Base-by-base conservation (phyloP, 2,797 vertebrate species). In the Leptodactylus fallax region DNA sequence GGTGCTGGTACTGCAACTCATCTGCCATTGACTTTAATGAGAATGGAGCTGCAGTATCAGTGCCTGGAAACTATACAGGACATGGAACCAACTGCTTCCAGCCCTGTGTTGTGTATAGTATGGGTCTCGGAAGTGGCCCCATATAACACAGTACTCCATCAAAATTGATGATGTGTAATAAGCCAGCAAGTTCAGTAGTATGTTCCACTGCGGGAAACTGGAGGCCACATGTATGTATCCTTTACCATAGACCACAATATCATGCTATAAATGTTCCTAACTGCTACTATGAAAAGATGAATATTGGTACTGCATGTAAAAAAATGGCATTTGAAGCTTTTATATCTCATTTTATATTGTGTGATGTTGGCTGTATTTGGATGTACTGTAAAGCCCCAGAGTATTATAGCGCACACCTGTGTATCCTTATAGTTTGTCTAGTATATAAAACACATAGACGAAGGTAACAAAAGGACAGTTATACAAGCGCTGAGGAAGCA, bases 401-500 rank as follows among this genome's bases (percentile, higher is more conserved):
- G 45, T 74, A 74, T 74, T 49, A 49, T 53, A 77, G 6, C 0
- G n/a, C 7, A 77, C 74, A 77, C 74, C 74, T 77, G 74, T 53
- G 74, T 60, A 36, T 79, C 78, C 55, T 60, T 16, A 36, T 49
- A 21, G 60, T 16, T 23, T 3, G 14, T 11, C 19, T 65, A 65
- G 36, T 82, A 67, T 53, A 85, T 21, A 77, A 23, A 77, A 85
- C 13, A 25, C 36, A 77, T 53, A 12, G 72, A 63, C 27, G 58
- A 47, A 14, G 45, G 6, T 51, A 77, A 77, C 47, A 13, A 77
- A n/a, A 63, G 23, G 72, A 63, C 60, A 63, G 45, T 1, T 27
- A 61, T 53, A 45, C 56, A 82, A 63, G 4, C 45, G 58, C 72
- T 79, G 51, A 58, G 53, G 81, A 69, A 83, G 80, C 81, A 79